Evolutionary conservation across 2,113 vertebrate genomes (phyloP), one percentile per base, ranked within the genome.

Genomic region (Petroica traversi): DNA sequence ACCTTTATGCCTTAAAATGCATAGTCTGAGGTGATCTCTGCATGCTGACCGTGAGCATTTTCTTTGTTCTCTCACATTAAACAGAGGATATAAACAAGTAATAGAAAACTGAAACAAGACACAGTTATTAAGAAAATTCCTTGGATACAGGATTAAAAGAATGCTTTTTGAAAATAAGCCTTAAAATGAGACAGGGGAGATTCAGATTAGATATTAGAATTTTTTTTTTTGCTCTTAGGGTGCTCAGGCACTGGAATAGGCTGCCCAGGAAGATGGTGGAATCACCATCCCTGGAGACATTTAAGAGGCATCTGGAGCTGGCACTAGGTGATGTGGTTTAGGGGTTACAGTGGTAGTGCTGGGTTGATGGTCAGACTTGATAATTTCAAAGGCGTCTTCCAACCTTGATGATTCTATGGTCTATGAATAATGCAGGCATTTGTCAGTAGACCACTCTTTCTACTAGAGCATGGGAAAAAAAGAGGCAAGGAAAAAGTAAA

Each of bases 31-130:
- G 26, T 51, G 78, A 46, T 69, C 4, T 67, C 59, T 63, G 51
- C 17, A 11, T 1, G 2, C 14, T 82, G 85, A 36, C 19, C 8
- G 1, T 5, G 5, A 46, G 6, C 0, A 0, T 7, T 63, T 66
- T 36, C 43, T 82, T 46, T 25, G 3, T 28, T 88, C 7, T 93
- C 18, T 11, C 23, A 40, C 12, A 19, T 36, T 59, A 67, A 69
- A 74, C 14, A 51, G 26, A 29, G 38, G 16, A n/a, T 5, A 33
- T 34, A 40, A 73, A 16, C 20, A 79, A 28, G 19, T 38, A 74
- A 33, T 9, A 58, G 19, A 43, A 91, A 91, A 84, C 14, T 9
- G 40, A 92, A 85, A 59, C 8, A 52, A 81, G 40, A 5, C 9
- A 28, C 5, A 14, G 6, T 7, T 6, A 1, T 43, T 45, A 74